These are phyloP conservation scores for Notarius quadriscutis DNA, from an alignment of 2,113 vertebrate species.

Conservation along the genomic window DNA sequence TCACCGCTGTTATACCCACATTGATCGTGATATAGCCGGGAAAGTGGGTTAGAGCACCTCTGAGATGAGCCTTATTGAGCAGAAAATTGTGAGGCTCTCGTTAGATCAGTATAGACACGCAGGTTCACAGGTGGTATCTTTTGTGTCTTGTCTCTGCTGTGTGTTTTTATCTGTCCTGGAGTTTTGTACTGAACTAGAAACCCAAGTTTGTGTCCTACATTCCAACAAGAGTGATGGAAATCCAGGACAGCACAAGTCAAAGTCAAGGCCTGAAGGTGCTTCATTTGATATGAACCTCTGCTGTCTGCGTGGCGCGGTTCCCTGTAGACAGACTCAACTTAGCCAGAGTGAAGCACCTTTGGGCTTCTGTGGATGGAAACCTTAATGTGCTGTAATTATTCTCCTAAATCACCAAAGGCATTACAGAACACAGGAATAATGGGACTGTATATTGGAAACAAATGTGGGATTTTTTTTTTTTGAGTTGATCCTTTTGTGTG, in stretches of 20 bases:
- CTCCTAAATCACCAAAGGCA: constrained; percentile 12
- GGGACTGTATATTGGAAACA: background rate
- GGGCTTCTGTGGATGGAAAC: background rate
- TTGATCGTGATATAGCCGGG: background rate
- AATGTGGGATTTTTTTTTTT: no score
- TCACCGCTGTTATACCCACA: background rate
- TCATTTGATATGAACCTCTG: background rate
- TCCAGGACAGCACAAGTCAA: constrained; percentile 15
- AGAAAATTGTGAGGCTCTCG: background rate
- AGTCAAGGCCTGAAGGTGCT: constrained; percentile 27
- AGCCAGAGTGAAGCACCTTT: background rate
- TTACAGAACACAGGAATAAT: background rate
- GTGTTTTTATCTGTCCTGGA: background rate
- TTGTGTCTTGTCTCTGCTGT: background rate
- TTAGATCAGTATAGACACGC: background rate
- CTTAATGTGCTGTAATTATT: constrained; percentile 34
- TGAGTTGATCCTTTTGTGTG: background rate
- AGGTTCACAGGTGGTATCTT: background rate
- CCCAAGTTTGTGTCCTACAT: constrained; percentile 25
- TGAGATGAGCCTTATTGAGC: background rate
- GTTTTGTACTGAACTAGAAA: constrained; percentile 16
- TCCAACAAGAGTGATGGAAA: constrained; percentile 18
- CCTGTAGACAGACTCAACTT: constrained; percentile 5
- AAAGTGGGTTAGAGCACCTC: constrained; percentile 17
- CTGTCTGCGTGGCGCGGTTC: background rate